Evolutionary conservation across 2,113 vertebrate genomes (phyloP).

Genomic region (Atlantisia rogersi): DNA sequence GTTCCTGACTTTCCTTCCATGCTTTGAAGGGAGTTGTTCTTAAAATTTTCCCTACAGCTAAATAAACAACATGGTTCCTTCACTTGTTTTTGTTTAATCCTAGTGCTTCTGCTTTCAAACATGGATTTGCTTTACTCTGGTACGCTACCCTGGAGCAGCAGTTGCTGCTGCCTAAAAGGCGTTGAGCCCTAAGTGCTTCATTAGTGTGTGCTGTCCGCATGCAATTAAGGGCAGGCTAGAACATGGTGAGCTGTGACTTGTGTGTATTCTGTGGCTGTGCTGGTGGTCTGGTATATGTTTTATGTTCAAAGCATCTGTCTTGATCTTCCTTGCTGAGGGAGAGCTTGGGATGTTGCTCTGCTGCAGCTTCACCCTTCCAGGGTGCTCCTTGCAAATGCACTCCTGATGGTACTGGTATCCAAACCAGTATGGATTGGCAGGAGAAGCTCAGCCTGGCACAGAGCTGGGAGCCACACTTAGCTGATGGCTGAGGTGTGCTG

Average conservation of each 20-base stretch:
- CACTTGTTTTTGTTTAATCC: conserved; percentile 7
- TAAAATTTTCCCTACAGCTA: neutral
- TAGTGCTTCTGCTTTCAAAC: neutral
- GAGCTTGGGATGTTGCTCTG: accelerated
- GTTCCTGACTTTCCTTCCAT: neutral
- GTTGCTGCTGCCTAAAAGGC: neutral
- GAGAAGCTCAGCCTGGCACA: neutral
- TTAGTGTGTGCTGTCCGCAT: neutral
- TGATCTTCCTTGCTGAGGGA: neutral
- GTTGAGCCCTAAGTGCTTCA: neutral
- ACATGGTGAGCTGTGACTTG: neutral
- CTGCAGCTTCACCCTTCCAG: neutral
- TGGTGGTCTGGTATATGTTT: neutral
- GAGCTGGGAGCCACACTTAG: neutral
- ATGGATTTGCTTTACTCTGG: neutral
- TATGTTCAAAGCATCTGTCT: accelerated
- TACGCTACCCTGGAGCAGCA: neutral
- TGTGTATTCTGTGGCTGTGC: neutral
- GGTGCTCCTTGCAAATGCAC: neutral
- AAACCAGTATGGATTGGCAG: neutral
- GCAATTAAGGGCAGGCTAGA: neutral
- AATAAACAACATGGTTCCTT: neutral
- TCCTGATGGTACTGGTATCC: neutral
- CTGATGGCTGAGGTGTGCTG: neutral
- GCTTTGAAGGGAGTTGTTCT: neutral